Conservation (phyloP, 2,797 vertebrate species). For the Leptoclinus maculatus region DNA sequence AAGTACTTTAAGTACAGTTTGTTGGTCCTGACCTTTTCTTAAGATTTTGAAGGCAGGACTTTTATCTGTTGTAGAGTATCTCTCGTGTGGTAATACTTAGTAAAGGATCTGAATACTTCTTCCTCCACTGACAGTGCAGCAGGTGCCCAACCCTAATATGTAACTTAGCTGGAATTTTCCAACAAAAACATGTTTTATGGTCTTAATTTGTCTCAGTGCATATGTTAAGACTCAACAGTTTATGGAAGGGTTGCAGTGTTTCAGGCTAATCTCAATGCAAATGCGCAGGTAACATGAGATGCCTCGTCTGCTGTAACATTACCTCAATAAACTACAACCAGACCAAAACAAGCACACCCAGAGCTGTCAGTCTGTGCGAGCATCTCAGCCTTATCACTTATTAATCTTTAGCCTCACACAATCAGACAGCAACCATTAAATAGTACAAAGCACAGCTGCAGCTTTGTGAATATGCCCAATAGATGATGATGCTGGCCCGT, state of each 20-base stretch:
- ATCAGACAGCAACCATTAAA: neutral
- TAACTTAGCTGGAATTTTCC: neutral
- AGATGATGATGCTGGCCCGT: neutral
- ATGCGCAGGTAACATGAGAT: neutral
- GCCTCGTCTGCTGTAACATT: neutral
- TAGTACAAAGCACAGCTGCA: neutral
- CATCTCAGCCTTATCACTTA: neutral
- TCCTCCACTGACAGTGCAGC: too few relatives aligned
- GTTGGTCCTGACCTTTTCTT: neutral
- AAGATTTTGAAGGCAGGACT: neutral
- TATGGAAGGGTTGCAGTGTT: too few relatives aligned
- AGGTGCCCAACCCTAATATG: too few relatives aligned
- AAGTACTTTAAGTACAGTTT: neutral
- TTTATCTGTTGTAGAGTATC: neutral
- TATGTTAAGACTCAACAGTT: too few relatives aligned
- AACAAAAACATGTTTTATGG: neutral
- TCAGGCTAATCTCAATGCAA: neutral
- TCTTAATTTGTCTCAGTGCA: neutral
- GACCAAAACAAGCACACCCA: constrained; percentile 62
- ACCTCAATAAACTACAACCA: neutral
- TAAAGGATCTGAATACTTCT: neutral
- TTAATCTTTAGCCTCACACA: neutral
- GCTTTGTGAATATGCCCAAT: neutral
- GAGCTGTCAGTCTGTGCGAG: constrained; percentile 47
- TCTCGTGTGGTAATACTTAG: neutral